These are phyloP conservation scores for Anthopleura sola DNA, from an alignment of 64 coral and sea anemone species.

Conservation along the genomic window DNA sequence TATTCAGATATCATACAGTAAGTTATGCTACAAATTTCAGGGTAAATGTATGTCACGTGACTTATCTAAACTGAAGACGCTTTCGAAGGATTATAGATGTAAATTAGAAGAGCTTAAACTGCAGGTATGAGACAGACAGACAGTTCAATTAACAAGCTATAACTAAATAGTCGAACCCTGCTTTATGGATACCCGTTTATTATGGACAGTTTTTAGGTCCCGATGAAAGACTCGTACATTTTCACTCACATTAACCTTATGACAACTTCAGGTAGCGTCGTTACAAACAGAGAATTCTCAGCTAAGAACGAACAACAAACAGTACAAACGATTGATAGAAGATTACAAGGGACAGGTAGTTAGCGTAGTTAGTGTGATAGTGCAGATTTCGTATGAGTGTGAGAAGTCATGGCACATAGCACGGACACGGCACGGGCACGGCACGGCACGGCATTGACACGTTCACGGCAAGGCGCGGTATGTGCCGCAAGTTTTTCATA, in stretches of 20 bases:
- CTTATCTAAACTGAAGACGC: background rate
- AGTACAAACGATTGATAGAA: constrained; percentile 36
- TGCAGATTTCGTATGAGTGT: too few species aligned
- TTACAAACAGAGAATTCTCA: constrained; percentile 37
- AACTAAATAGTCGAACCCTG: too few species aligned
- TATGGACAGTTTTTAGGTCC: too few species aligned
- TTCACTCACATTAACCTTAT: background rate
- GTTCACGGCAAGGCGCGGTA: too few species aligned
- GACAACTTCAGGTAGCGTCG: background rate
- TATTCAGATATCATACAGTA: background rate
- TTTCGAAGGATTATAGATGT: constrained; percentile 1
- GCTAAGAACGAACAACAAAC: constrained; percentile 31
- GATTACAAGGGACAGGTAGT: constrained; percentile 27
- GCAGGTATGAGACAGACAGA: constrained; percentile 8
- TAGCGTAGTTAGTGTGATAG: background rate
- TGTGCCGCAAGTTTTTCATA: too few species aligned
- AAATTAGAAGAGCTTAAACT: constrained; percentile 26
- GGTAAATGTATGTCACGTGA: constrained; percentile 6
- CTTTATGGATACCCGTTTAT: too few species aligned
- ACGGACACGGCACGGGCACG: too few species aligned
- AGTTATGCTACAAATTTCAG: background rate
- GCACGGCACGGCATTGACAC: too few species aligned
- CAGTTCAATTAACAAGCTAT: background rate
- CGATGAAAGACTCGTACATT: too few species aligned
- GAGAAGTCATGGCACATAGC: too few species aligned